Evolutionary conservation across 2,113 vertebrate species (phyloP).

Genomic region (Pyxicephalus adspersus): DNA sequence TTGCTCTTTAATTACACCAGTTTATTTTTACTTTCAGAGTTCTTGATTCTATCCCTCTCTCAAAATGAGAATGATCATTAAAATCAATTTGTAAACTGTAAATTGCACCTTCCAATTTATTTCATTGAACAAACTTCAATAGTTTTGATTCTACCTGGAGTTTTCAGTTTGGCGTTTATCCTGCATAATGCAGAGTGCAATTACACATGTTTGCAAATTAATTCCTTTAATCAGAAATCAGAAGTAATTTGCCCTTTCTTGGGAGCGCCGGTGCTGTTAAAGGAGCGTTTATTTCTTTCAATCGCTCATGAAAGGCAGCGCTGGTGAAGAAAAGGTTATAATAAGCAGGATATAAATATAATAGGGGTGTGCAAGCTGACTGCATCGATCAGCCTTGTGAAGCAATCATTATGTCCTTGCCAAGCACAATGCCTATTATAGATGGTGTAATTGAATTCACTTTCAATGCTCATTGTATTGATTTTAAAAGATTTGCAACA

Average conservation of each 20-base stretch:
- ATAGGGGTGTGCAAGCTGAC: neutral
- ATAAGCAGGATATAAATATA: conserved; percentile 38
- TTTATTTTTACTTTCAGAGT: too few relatives aligned
- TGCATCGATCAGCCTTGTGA: conserved; percentile 29
- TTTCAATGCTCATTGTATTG: conserved; percentile 51
- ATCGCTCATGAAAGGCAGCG: neutral
- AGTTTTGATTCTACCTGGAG: neutral
- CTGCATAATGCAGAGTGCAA: neutral
- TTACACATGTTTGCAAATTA: neutral
- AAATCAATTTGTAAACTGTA: too few relatives aligned
- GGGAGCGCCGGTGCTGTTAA: neutral
- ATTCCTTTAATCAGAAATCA: neutral
- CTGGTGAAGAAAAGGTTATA: neutral
- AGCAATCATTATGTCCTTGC: conserved; percentile 47
- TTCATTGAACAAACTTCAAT: neutral
- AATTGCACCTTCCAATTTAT: neutral
- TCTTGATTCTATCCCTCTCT: too few relatives aligned
- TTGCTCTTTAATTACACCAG: too few relatives aligned
- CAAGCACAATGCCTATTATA: conserved; percentile 35
- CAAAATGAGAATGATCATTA: too few relatives aligned
- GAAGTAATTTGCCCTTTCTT: neutral
- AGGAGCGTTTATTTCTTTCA: neutral
- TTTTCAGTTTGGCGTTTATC: neutral
- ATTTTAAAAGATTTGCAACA: conserved; percentile 34
- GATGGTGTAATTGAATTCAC: conserved; percentile 45